Evolutionary conservation across 2,113 vertebrate species (phyloP).

Genomic region (Pristiophorus japonicus): DNA sequence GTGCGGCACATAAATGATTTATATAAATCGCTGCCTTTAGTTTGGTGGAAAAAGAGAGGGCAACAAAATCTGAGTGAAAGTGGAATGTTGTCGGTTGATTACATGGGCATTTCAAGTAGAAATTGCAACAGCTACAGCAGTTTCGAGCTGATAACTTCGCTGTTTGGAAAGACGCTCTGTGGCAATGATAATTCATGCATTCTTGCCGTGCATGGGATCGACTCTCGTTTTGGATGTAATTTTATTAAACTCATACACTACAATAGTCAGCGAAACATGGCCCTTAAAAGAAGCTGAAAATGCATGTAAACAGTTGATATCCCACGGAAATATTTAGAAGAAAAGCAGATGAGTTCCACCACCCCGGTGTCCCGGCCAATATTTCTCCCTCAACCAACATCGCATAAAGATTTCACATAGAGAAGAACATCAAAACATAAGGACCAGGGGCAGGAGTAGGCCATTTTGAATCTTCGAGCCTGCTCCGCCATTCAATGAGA

Average conservation of each 20-base stretch:
- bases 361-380: background rate
- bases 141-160: background rate
- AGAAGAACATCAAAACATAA: too few species aligned
- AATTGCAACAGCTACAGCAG: background rate
- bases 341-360: background rate
- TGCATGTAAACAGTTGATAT: background rate
- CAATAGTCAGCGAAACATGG: too few species aligned
- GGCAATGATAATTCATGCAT: background rate
- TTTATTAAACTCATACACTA: background rate
- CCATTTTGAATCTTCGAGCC: too few species aligned
- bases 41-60: background rate
- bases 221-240: background rate
- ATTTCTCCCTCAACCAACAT: too few species aligned
- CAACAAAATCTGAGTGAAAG: background rate
- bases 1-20: background rate
- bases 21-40: background rate
- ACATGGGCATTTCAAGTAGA: background rate
- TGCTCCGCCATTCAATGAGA: too few species aligned
- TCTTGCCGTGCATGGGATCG: background rate
- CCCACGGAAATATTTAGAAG: background rate
- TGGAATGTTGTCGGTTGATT: background rate
- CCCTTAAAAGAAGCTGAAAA: too few species aligned
- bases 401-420: too few species aligned
- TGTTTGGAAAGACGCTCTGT: too few species aligned
- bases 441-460: too few species aligned